Conservation (phyloP, 2,797 vertebrate species). For the Kryptolebias ocellatus region DNA sequence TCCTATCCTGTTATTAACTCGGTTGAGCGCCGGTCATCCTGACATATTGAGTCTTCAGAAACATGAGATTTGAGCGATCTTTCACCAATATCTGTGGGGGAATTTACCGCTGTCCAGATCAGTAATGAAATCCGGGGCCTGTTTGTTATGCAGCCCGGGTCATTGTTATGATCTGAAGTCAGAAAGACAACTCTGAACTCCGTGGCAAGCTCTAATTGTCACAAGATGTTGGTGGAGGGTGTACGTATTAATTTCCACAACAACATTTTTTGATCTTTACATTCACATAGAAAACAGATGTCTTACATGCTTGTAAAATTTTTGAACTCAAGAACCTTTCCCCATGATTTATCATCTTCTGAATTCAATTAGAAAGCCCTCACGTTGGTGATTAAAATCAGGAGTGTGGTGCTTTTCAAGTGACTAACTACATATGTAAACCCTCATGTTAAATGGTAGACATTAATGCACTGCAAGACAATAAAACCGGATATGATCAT, state of each 20-base stretch:
- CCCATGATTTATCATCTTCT: neutral
- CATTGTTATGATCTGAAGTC: constrained; percentile 19
- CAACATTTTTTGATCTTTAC: constrained; percentile 2
- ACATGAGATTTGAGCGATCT: constrained; percentile 18
- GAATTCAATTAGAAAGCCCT: neutral
- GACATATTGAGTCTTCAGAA: constrained; percentile 64
- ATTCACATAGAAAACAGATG: neutral
- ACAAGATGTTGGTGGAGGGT: neutral
- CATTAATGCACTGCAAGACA: neutral
- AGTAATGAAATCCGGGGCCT: constrained; percentile 57
- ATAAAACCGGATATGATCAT: neutral
- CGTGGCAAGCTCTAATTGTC: neutral
- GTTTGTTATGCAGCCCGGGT: constrained; percentile 31
- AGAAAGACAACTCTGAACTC: constrained; percentile 8
- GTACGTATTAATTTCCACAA: constrained; percentile 6
- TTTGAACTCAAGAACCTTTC: neutral
- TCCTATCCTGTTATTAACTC: constrained; percentile 59
- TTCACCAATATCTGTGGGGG: constrained; percentile 43
- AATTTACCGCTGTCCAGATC: constrained; percentile 34
- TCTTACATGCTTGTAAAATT: neutral
- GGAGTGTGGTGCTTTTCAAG: neutral
- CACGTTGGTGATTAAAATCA: neutral
- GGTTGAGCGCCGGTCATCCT: constrained; percentile 53
- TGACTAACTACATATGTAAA: neutral
- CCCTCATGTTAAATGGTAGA: neutral